These are phyloP conservation scores for Zoanthus gigantus DNA, from an alignment of 92 coral and sea anemone genomes.

Conservation along the genomic window DNA sequence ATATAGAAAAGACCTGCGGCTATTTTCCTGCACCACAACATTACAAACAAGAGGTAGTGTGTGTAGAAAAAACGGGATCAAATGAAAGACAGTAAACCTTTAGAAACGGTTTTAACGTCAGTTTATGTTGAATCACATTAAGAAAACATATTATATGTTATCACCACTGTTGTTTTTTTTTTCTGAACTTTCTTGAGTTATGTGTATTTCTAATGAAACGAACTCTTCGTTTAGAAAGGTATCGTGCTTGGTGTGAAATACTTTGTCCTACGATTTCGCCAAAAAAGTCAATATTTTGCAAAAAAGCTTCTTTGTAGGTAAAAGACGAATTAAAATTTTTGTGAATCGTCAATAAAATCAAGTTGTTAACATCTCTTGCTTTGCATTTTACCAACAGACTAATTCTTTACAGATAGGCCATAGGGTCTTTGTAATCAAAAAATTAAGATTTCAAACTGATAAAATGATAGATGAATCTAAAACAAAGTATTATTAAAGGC, in stretches of 20 bases:
- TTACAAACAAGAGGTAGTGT: neutral
- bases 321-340: neutral
- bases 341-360: neutral
- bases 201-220: neutral
- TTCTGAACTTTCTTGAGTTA: neutral
- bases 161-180: neutral
- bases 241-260: neutral
- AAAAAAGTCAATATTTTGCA: neutral
- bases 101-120: neutral
- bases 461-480: neutral
- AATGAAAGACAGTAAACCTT: neutral
- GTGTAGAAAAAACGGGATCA: neutral
- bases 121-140: neutral
- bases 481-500: conserved; percentile 11
- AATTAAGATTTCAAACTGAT: conserved; percentile 8
- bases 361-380: neutral
- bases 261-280: neutral
- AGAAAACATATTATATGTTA: neutral
- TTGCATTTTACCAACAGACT: neutral
- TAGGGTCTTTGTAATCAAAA: neutral
- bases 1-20: neutral
- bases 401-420: neutral
- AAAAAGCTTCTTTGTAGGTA: neutral
- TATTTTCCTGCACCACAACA: neutral
- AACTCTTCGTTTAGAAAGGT: neutral